Conservation (phyloP, 1,140 invertebrate genomes). For the Aphelinus certus region DNA sequence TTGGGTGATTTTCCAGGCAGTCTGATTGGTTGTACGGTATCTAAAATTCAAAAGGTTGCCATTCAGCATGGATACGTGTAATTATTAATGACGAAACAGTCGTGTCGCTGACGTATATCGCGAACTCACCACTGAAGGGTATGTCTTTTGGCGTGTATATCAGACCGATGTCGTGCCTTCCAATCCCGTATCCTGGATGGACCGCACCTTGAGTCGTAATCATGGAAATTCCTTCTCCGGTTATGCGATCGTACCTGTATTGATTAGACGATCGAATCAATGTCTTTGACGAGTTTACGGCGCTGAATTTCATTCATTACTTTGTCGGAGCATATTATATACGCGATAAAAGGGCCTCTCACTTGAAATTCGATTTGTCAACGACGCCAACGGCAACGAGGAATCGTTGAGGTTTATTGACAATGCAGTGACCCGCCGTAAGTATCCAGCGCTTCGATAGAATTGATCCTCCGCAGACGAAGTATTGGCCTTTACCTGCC, state of each 20-base stretch:
- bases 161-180: conserved; percentile 39
- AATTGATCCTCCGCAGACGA: conserved; percentile 43
- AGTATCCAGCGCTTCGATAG: conserved; percentile 43
- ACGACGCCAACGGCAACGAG: conserved; percentile 40
- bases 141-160: conserved; percentile 43
- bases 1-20: conserved; percentile 27
- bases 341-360: not conserved
- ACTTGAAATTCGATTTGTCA: conserved; percentile 31
- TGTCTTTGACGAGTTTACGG: no score
- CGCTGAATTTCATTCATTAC: not conserved
- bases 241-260: conserved; percentile 27
- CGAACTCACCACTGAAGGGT: conserved; percentile 39
- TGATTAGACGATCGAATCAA: no score
- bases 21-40: conserved; percentile 38
- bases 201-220: conserved; percentile 9
- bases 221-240: conserved; percentile 39
- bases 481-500: not conserved
- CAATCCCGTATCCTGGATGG: conserved; percentile 31
- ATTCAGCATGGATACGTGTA: not conserved
- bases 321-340: not conserved
- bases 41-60: conserved; percentile 24
- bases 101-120: no score
- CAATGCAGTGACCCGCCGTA: conserved; percentile 44
- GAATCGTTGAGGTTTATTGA: not conserved
- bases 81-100: not conserved